phyloP scores from a whole-genome alignment of 2,888 invertebrate species.

The Phragmatobia fuliginosa region DNA sequence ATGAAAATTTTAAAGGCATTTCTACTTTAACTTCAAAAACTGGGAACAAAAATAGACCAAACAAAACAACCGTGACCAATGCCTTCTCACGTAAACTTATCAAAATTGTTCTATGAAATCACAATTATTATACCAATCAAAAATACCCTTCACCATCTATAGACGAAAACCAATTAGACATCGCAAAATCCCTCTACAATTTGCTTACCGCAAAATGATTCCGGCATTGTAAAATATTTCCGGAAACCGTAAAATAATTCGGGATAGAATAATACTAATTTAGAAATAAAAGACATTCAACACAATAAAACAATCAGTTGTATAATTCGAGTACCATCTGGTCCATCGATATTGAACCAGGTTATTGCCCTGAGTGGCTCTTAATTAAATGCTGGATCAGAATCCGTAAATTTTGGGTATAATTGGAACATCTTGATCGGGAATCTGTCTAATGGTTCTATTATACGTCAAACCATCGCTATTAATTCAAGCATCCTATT shows the following conservation, averaged over 20 bases:
- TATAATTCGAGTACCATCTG: conserved; percentile 11
- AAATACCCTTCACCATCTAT: background rate
- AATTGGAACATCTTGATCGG: conserved; percentile 29
- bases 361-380: conserved; percentile 33
- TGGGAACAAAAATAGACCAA: background rate
- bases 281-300: conserved; percentile 10
- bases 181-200: background rate
- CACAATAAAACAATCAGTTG: conserved; percentile 13
- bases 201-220: conserved; percentile 5
- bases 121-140: background rate
- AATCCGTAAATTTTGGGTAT: conserved; percentile 27
- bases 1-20: background rate
- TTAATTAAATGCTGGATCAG: conserved; percentile 38
- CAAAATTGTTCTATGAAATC: background rate
- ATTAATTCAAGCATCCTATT: conserved; percentile 5
- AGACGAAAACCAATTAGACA: background rate
- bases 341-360: conserved; percentile 16
- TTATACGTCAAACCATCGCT: background rate
- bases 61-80: background rate
- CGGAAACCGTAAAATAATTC: background rate
- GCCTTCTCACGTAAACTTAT: background rate
- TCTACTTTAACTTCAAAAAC: background rate
- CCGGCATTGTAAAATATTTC: background rate
- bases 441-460: background rate
- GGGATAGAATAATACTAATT: background rate